phyloP scores from a whole-genome alignment of 2,888 invertebrate species.

The Agrochola circellaris region DNA sequence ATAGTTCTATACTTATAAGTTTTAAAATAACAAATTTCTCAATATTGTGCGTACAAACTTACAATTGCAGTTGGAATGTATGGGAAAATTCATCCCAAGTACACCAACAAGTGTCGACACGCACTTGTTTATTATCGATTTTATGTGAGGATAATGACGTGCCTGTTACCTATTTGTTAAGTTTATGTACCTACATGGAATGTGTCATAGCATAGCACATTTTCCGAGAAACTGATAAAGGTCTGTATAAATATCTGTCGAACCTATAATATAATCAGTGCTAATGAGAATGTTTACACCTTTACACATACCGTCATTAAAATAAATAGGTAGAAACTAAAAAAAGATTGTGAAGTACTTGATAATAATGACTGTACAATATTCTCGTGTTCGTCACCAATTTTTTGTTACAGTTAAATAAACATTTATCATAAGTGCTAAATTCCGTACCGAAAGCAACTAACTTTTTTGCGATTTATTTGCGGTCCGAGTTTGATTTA shows the following conservation, averaged over 20 bases:
- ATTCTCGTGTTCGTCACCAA: constrained; percentile 2
- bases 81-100: background rate
- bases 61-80: background rate
- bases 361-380: background rate
- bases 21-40: background rate
- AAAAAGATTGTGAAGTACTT: constrained; percentile 7
- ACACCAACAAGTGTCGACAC: too few species aligned
- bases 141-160: background rate
- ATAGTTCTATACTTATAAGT: background rate
- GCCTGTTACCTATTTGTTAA: background rate
- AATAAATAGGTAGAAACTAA: background rate
- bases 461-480: background rate
- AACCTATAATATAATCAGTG: background rate
- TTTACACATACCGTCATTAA: background rate
- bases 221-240: constrained; percentile 22
- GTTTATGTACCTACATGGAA: background rate
- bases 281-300: constrained; percentile 16
- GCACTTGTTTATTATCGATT: background rate
- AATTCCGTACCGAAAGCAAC: constrained; percentile 3
- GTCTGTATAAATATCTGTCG: background rate
- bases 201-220: constrained; percentile 6
- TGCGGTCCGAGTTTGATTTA: background rate
- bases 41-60: background rate
- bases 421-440: constrained; percentile 27
- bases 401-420: constrained; percentile 22